Evolutionary conservation across 92 coral and sea anemone genomes (phyloP), one percentile per base, ranked within the genome.

Genomic region (Epizoanthus scotinus): DNA sequence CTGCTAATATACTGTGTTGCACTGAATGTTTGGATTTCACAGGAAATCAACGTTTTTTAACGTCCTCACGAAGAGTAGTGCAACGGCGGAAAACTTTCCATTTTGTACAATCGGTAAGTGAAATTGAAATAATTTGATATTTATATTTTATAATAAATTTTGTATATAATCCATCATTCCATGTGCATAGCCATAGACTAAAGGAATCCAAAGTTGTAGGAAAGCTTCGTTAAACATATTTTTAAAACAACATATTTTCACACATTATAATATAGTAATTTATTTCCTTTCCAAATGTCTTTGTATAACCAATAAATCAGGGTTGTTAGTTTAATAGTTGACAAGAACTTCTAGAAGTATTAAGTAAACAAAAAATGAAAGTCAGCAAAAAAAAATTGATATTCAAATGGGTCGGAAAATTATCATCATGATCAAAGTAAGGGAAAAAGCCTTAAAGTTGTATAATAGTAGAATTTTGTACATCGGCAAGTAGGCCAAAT

Each of bases 21-120:
- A 3, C 19, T 8, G 24, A 60, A 1, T 60, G n/a, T 73, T 81
- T 60, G 29, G 44, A 17, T 50, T 66, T 78, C 72, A 59, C 78
- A 95, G 99, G 79, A 95, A 95, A 78, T 95, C 99, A 8, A 95
- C 99, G 47, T 95, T 95, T 82, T 95, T 95, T 72, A 95, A 95
- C 84, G 99, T 95, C 21, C 85, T 95, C 67, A 95, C 99, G 58
- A 95, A 95, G 88, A 95, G 99, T 84, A 74, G 91, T 27, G 98
- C 94, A 0, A 52, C 94, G 2, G 99, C 99, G 0, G 99, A 95
- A 75, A 95, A 95, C 71, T 95, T 95, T 64, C 98, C 99, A 8
- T 95, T 95, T 84, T 95, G 99, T 73, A 95, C 99, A 55, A 95
- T 95, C 71, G 99, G 99, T 95, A 36, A 57, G 93, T 83, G n/a